Evolutionary conservation across 2,888 invertebrate species (phyloP).

Genomic region (Temnothorax ravouxi): DNA sequence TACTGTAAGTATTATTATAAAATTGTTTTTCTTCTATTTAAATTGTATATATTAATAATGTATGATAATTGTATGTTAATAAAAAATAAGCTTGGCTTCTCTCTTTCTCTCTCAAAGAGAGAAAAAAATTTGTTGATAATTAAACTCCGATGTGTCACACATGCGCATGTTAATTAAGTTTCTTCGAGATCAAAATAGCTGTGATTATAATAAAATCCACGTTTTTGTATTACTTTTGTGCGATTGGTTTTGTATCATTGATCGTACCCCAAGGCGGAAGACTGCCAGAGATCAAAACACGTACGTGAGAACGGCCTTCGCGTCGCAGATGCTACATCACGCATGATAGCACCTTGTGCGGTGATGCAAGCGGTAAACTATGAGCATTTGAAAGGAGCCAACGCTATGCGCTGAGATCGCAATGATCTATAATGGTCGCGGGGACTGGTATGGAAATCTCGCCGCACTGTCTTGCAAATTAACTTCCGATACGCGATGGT

Average conservation of each 20-base stretch:
- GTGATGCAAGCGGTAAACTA: slow-evolving; percentile 51
- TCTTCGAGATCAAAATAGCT: background rate
- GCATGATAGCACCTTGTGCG: slow-evolving; percentile 53
- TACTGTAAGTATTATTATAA: background rate
- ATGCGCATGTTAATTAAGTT: background rate
- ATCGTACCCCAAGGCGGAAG: slow-evolving; percentile 38
- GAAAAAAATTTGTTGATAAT: background rate
- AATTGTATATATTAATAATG: background rate
- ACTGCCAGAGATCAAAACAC: slow-evolving; percentile 27
- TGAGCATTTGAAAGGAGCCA: slow-evolving; percentile 50
- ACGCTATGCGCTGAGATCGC: slow-evolving; percentile 34
- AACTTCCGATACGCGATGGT: slow-evolving; percentile 34
- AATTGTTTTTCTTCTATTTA: background rate
- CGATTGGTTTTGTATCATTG: slow-evolving; percentile 6
- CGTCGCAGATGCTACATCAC: slow-evolving; percentile 54
- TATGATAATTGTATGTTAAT: background rate
- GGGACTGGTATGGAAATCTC: slow-evolving; percentile 44
- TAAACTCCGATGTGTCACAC: background rate
- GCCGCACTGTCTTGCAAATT: slow-evolving; percentile 29
- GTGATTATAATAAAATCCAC: background rate
- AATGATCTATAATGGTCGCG: slow-evolving; percentile 45
- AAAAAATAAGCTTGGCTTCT: background rate
- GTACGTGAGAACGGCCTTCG: slow-evolving; percentile 52
- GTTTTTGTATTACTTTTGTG: background rate
- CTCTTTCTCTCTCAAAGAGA: background rate